phyloP scores from a whole-genome alignment of 2,888 invertebrate genomes.

The Thyatira batis region DNA sequence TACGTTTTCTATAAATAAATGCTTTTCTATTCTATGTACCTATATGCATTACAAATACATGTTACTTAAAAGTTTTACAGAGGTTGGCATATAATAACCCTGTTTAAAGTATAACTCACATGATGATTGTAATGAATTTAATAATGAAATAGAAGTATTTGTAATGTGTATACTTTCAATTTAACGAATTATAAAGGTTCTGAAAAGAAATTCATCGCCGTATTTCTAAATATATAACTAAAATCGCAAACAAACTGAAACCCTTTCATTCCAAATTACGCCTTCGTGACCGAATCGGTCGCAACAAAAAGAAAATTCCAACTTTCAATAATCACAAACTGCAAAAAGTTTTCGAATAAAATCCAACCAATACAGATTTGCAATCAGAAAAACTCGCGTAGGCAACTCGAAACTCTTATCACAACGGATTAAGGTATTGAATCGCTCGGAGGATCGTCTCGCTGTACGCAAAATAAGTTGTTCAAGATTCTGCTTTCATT shows the following conservation, averaged over 20 bases:
- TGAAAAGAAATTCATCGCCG: conserved; percentile 1
- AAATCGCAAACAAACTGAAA: conserved; percentile 39
- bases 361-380: conserved; percentile 20
- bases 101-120: too few relatives aligned
- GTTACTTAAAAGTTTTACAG: too few relatives aligned
- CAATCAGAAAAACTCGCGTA: conserved; percentile 7
- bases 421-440: conserved; percentile 16
- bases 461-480: conserved; percentile 15
- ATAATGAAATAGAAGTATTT: too few relatives aligned
- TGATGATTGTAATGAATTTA: too few relatives aligned
- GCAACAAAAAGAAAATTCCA: conserved; percentile 41
- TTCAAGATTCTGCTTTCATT: conserved; percentile 14
- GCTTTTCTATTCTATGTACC: too few relatives aligned
- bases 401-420: conserved; percentile 11
- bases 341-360: conserved; percentile 50
- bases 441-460: conserved; percentile 14
- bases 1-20: too few relatives aligned
- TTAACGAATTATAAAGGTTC: too few relatives aligned
- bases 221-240: conserved; percentile 43
- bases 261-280: conserved; percentile 37
- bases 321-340: conserved; percentile 52
- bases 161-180: too few relatives aligned
- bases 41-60: too few relatives aligned
- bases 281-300: conserved; percentile 35
- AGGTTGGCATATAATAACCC: too few relatives aligned